These are phyloP conservation scores for Marasmarcha lunaedactyla DNA, from an alignment of 2,888 invertebrate species.

Conservation along the genomic window DNA sequence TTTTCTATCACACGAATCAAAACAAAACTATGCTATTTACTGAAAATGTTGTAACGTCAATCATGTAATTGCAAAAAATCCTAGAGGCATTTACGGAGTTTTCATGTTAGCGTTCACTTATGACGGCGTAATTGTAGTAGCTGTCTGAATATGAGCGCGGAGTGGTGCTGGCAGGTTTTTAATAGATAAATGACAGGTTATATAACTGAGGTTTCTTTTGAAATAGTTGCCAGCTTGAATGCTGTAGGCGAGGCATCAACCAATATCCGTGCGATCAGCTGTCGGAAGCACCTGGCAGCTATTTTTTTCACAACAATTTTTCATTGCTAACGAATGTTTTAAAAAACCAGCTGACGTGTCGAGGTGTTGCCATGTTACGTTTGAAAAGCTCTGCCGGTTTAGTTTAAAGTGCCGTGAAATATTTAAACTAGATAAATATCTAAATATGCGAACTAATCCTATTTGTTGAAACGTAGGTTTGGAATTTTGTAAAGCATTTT, in stretches of 20 bases:
- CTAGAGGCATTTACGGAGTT: background rate
- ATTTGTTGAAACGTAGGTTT: too few species aligned
- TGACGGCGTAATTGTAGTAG: too few species aligned
- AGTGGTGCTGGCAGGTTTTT: too few species aligned
- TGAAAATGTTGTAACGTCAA: background rate
- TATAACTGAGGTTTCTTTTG: slow-evolving; percentile 2
- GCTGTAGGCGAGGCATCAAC: slow-evolving; percentile 44
- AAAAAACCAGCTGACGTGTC: background rate
- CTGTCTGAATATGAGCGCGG: too few species aligned
- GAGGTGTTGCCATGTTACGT: background rate
- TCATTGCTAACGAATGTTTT: slow-evolving; percentile 26
- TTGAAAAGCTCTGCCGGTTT: too few species aligned
- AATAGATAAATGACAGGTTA: too few species aligned
- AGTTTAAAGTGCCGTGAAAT: too few species aligned
- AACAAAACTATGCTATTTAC: slow-evolving; percentile 32
- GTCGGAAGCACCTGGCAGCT: slow-evolving; percentile 60
- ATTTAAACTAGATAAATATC: too few species aligned
- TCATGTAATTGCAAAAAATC: too few species aligned
- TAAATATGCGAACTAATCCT: too few species aligned
- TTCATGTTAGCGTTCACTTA: too few species aligned
- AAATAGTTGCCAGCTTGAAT: background rate
- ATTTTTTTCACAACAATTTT: slow-evolving; percentile 28
- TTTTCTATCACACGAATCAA: slow-evolving; percentile 39
- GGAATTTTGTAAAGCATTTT: too few species aligned
- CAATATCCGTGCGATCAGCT: slow-evolving; percentile 68